Evolutionary conservation across 1,140 invertebrate species (phyloP).

Genomic region (Drosophila kanapiae): DNA sequence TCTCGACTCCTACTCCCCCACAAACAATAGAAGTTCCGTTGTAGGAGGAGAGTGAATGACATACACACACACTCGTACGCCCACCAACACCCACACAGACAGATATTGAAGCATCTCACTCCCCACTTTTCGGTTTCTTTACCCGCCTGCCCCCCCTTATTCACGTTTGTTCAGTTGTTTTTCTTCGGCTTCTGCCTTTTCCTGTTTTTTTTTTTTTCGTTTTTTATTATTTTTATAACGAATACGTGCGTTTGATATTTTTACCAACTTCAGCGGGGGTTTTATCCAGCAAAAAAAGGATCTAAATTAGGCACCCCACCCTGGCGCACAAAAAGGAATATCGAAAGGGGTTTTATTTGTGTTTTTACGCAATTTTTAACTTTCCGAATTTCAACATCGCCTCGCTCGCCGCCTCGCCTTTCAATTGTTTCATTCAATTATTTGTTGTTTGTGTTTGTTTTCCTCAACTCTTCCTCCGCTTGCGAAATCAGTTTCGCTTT

Average conservation of each 20-base stretch:
- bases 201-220: conserved; percentile 34
- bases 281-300: conserved; percentile 30
- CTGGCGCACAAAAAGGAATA: conserved; percentile 1
- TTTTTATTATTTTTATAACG: conserved; percentile 58
- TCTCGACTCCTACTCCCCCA: conserved; percentile 32
- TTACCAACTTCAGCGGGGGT: conserved; percentile 21
- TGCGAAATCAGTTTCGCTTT: conserved; percentile 49
- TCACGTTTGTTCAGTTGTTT: conserved; percentile 65
- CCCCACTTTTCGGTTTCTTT: conserved; percentile 8
- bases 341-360: conserved; percentile 24
- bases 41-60: conserved; percentile 44
- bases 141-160: conserved; percentile 23
- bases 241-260: conserved; percentile 51
- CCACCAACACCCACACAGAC: conserved; percentile 21
- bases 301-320: conserved; percentile 5
- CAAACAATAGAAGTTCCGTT: conserved; percentile 75
- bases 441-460: conserved; percentile 37
- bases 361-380: conserved; percentile 56
- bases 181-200: conserved; percentile 65
- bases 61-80: conserved; percentile 24
- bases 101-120: conserved; percentile 48
- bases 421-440: conserved; percentile 58
- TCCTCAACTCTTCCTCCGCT: conserved; percentile 4
- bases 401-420: conserved; percentile 14
- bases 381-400: conserved; percentile 29